A percentile compares a stretch with the other conserved stretches of the same genome.
Conservation (phyloP, 2,113 vertebrate genomes). For the Polypterus bichir region DNA sequence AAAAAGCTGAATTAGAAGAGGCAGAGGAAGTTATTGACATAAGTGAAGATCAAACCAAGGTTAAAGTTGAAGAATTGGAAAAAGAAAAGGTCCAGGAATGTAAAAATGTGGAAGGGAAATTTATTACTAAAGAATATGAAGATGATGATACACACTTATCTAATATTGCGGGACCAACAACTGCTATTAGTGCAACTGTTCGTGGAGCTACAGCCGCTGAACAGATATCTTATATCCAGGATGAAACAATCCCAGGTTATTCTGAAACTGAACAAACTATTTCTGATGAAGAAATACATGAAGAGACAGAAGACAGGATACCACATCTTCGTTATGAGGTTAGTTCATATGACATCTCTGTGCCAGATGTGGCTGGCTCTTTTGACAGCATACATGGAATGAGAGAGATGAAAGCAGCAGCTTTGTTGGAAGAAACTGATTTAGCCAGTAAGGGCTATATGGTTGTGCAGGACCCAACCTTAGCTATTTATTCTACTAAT, state of each 20-base stretch:
- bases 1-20: conserved; percentile 84
- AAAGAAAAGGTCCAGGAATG: conserved; percentile 41
- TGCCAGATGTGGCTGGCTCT: conserved; percentile 62
- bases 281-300: conserved; percentile 91
- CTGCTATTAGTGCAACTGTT: conserved; percentile 36
- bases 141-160: conserved; percentile 43
- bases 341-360: conserved; percentile 64
- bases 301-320: conserved; percentile 78
- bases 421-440: conserved; percentile 34
- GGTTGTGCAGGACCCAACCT: conserved; percentile 54
- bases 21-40: conserved; percentile 64
- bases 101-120: conserved; percentile 30
- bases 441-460: conserved; percentile 54
- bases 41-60: conserved; percentile 41
- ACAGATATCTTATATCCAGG: conserved; percentile 85
- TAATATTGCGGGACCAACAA: conserved; percentile 51
- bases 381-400: conserved; percentile 70
- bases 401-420: conserved; percentile 47
- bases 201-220: conserved; percentile 56
- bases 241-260: conserved; percentile 91
- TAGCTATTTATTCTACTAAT: conserved; percentile 68
- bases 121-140: conserved; percentile 32
- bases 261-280: conserved; percentile 96
- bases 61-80: conserved; percentile 41
- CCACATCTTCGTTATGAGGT: conserved; percentile 70